Conservation (phyloP, 2,113 vertebrate species). For the Tupaia chinensis region DNA sequence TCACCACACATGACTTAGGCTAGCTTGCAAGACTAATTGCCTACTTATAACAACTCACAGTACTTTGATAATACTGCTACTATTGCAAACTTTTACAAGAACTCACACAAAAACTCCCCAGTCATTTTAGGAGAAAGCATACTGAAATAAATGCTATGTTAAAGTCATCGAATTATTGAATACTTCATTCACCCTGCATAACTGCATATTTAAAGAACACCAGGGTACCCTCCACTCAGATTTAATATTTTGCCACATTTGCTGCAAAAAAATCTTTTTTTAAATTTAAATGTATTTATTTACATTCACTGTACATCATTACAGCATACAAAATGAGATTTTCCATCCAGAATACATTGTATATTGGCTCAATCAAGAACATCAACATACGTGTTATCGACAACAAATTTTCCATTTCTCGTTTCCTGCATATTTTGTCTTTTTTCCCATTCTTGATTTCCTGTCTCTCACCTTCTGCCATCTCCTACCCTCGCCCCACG, state of each 20-base stretch:
- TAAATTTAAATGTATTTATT: too few species aligned
- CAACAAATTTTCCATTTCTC: too few species aligned
- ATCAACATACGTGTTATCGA: too few species aligned
- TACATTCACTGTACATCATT: too few species aligned
- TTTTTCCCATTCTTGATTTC: too few species aligned
- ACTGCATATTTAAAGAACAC: not conserved
- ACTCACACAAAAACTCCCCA: not conserved
- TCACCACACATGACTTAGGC: not conserved
- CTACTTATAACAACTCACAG: not conserved
- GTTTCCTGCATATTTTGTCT: too few species aligned
- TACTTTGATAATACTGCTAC: not conserved
- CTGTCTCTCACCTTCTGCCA: too few species aligned
- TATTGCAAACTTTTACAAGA: not conserved
- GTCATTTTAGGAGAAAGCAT: not conserved
- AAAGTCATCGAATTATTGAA: not conserved
- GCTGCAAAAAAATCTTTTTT: not conserved
- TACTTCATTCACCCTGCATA: not conserved
- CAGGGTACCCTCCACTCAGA: not conserved
- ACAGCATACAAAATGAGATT: too few species aligned
- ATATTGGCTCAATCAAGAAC: too few species aligned
- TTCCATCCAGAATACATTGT: too few species aligned
- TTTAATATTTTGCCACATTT: not conserved
- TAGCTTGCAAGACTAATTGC: not conserved
- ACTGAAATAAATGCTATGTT: not conserved
- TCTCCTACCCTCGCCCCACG: too few species aligned